Percentiles rank a stretch among this genome's conserved stretches.
These are phyloP conservation scores for Tribolium freemani DNA, from an alignment of 2,888 invertebrate species.

Conservation along the genomic window DNA sequence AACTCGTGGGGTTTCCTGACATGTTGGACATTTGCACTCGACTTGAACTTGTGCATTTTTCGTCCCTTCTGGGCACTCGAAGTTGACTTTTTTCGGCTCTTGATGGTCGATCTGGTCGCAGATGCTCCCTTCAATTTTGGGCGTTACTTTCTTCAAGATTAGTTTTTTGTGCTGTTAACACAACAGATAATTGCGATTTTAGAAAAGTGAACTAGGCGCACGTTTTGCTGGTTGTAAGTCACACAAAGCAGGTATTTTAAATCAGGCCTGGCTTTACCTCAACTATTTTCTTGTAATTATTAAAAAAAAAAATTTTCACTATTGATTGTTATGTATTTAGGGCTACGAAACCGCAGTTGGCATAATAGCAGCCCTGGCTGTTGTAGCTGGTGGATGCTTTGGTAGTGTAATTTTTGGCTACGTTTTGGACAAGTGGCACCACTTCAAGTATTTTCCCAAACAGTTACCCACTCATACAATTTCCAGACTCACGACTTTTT, in stretches of 20 bases:
- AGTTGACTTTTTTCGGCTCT: slow-evolving; percentile 7
- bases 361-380: slow-evolving; percentile 88
- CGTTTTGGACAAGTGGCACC: slow-evolving; percentile 90
- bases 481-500: slow-evolving; percentile 48
- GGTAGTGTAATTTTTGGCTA: slow-evolving; percentile 92
- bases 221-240: too few species aligned
- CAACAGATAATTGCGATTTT: background rate
- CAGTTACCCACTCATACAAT: too few species aligned
- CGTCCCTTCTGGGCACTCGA: background rate
- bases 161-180: slow-evolving; percentile 30
- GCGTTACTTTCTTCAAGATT: slow-evolving; percentile 32
- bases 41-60: slow-evolving; percentile 12
- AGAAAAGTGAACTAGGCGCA: background rate
- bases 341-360: slow-evolving; percentile 82
- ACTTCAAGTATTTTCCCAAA: slow-evolving; percentile 79
- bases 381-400: slow-evolving; percentile 87
- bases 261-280: slow-evolving; percentile 67
- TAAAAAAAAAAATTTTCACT: too few species aligned
- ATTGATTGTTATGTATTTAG: slow-evolving; percentile 68
- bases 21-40: background rate
- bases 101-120: background rate
- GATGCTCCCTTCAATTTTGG: slow-evolving; percentile 10
- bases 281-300: slow-evolving; percentile 70
- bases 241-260: too few species aligned
- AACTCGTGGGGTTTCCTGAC: background rate